A percentile compares a stretch with the other conserved stretches of the same genome.
These are phyloP conservation scores for Candoia aspera DNA, from an alignment of 2,113 vertebrate species.

Conservation along the genomic window DNA sequence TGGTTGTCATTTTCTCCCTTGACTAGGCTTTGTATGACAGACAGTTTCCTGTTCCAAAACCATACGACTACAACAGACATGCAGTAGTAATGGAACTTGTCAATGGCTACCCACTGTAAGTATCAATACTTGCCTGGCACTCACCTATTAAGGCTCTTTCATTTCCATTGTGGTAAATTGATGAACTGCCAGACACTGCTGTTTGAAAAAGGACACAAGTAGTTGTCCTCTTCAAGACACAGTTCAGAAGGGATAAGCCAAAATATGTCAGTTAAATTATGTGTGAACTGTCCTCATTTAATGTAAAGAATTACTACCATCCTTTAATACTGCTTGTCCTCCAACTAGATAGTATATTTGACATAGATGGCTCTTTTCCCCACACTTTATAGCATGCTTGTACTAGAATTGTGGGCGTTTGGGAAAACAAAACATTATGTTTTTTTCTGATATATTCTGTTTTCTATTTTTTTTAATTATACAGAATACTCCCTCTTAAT, in stretches of 20 bases:
- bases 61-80: conserved; percentile 94
- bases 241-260: background rate
- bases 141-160: background rate
- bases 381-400: background rate
- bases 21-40: conserved; percentile 88
- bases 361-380: background rate
- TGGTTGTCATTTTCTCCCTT: background rate
- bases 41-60: conserved; percentile 95
- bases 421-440: background rate
- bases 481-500: no score
- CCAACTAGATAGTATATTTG: background rate
- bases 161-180: background rate
- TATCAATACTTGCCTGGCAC: conserved; percentile 43
- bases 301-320: background rate
- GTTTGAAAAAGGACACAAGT: background rate
- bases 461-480: background rate
- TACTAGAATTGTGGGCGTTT: background rate
- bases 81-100: conserved; percentile 96
- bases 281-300: background rate
- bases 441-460: background rate
- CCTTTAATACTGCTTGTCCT: background rate
- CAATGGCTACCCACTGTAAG: conserved; percentile 94
- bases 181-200: background rate
- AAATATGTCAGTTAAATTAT: background rate
- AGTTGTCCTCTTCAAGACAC: background rate